Evolutionary conservation across 2,888 invertebrate species (phyloP).

Genomic region (Phengaris alcon): DNA sequence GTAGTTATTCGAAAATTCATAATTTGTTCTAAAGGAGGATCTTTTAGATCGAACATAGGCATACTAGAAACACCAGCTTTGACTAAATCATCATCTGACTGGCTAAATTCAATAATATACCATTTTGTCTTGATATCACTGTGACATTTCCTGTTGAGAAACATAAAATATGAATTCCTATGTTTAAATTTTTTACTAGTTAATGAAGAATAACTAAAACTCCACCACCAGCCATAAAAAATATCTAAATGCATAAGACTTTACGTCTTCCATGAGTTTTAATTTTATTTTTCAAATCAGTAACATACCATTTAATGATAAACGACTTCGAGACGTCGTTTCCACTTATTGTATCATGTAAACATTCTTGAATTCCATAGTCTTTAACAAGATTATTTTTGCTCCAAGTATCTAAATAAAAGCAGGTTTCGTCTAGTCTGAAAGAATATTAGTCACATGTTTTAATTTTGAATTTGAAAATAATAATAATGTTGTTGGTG

Average conservation of each 20-base stretch:
- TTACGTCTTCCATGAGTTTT: neutral
- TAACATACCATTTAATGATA: constrained; percentile 42
- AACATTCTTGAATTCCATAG: constrained; percentile 33
- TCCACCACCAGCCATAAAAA: too few relatives aligned
- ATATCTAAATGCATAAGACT: too few relatives aligned
- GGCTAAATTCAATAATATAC: constrained; percentile 40
- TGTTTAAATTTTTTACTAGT: neutral
- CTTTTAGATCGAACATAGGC: constrained; percentile 39
- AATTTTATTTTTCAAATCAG: neutral
- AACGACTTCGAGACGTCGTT: constrained; percentile 24
- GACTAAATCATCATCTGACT: constrained; percentile 34
- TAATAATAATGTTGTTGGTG: neutral
- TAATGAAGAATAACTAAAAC: too few relatives aligned
- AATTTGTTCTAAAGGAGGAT: constrained; percentile 39
- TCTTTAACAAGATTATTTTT: constrained; percentile 24
- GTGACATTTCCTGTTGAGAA: constrained; percentile 13
- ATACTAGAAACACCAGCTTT: constrained; percentile 39
- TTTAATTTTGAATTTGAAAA: neutral
- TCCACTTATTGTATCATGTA: neutral
- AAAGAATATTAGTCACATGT: constrained; percentile 15
- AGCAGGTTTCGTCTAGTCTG: constrained; percentile 40
- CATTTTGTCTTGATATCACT: constrained; percentile 32
- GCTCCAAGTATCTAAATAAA: constrained; percentile 37
- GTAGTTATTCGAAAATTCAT: constrained; percentile 41
- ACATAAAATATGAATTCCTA: neutral